These are phyloP conservation scores for Phalacrocorax brasilianus DNA, from an alignment of 2,113 vertebrate genomes.

Conservation along the genomic window DNA sequence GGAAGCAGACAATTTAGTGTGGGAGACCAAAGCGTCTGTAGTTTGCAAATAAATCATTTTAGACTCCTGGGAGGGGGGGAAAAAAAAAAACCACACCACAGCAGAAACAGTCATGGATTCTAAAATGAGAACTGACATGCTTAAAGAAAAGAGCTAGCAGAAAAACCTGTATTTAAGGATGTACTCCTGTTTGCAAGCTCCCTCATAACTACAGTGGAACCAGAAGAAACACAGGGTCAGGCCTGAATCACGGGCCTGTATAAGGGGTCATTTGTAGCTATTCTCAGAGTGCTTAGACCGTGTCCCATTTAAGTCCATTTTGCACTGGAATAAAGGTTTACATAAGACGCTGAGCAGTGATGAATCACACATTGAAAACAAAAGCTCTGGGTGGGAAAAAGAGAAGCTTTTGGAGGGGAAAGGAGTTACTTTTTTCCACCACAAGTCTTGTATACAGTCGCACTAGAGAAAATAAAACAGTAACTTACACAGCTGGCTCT, in stretches of 20 bases:
- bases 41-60: not conserved
- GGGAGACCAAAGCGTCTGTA: not conserved
- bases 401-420: not conserved
- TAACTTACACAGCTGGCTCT: not conserved
- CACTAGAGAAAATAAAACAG: not conserved
- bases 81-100: not conserved
- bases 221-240: not conserved
- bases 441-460: not conserved
- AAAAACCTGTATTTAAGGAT: not conserved
- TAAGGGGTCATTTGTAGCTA: slow-evolving; percentile 28
- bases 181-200: not conserved
- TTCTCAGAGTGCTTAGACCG: slow-evolving; percentile 35
- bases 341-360: slow-evolving; percentile 22
- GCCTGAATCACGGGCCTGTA: slow-evolving; percentile 16
- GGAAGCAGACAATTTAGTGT: not conserved
- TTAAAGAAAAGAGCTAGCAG: not conserved
- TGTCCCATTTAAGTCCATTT: slow-evolving; percentile 51
- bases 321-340: slow-evolving; percentile 50
- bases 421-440: not conserved
- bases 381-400: not conserved
- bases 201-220: not conserved
- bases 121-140: not conserved
- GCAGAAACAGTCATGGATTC: not conserved
- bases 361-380: slow-evolving; percentile 25
- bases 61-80: not conserved